Percentiles rank a stretch among this genome's conserved stretches.
These are phyloP conservation scores for Yponomeuta sedellus DNA, from an alignment of 2,888 invertebrate species.

Conservation along the genomic window DNA sequence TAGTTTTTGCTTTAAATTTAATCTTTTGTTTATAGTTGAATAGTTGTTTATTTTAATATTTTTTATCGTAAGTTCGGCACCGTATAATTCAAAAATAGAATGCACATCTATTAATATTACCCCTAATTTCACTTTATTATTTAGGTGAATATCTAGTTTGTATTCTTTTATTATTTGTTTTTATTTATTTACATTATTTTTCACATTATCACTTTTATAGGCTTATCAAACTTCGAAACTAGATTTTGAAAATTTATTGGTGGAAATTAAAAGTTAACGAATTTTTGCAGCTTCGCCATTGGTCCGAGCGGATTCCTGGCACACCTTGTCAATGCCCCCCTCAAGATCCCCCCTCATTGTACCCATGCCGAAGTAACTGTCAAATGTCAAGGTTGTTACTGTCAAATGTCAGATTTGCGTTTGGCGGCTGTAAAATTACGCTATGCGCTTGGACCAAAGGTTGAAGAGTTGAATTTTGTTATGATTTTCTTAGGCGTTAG, in stretches of 20 bases:
- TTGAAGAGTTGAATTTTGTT: conserved; percentile 29
- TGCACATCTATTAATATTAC: neutral
- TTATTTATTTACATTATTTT: conserved; percentile 16
- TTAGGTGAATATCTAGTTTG: neutral
- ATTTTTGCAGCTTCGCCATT: conserved; percentile 61
- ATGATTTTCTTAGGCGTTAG: neutral
- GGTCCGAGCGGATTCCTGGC: conserved; percentile 76
- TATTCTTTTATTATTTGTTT: conserved; percentile 24
- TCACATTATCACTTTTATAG: neutral
- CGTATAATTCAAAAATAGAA: too few species aligned
- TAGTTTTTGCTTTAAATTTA: neutral
- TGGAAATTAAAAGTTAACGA: neutral
- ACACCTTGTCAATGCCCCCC: conserved; percentile 72
- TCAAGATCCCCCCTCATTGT: conserved; percentile 63
- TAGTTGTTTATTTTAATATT: neutral
- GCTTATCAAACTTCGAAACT: conserved; percentile 10
- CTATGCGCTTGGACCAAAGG: conserved; percentile 68
- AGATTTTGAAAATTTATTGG: conserved; percentile 19
- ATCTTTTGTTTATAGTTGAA: neutral
- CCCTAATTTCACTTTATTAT: neutral
- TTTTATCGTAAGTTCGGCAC: too few species aligned
- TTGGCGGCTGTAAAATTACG: conserved; percentile 41
- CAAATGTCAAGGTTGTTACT: conserved; percentile 16
- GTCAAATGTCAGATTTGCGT: conserved; percentile 19
- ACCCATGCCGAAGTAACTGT: conserved; percentile 30